Conservation (phyloP, 2,888 invertebrate genomes). For the Mellilla xanthometata region DNA sequence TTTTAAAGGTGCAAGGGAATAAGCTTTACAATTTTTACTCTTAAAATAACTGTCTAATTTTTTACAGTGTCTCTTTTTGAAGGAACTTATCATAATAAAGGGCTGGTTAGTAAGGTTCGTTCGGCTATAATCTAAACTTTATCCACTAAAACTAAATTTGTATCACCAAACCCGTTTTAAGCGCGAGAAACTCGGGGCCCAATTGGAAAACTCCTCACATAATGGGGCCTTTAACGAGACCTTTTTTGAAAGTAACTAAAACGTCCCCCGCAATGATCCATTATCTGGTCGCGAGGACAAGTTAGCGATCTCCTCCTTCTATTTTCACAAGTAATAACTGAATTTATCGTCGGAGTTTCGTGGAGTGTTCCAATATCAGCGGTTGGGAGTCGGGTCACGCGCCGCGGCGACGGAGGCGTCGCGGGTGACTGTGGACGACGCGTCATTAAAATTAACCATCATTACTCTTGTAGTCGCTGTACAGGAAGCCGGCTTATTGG, state of each 20-base stretch:
- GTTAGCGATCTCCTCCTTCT: conserved; percentile 81
- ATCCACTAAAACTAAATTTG: conserved; percentile 50
- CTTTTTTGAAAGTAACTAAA: conserved; percentile 76
- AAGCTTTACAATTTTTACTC: too few relatives aligned
- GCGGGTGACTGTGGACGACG: conserved; percentile 65
- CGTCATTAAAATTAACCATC: conserved; percentile 82
- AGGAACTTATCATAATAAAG: conserved; percentile 21
- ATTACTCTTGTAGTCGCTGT: conserved; percentile 77
- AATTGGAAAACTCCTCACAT: conserved; percentile 75
- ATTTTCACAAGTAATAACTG: conserved; percentile 83
- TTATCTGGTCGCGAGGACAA: conserved; percentile 80
- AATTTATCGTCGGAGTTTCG: conserved; percentile 81
- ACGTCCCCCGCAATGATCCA: conserved; percentile 78
- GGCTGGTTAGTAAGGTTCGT: conserved; percentile 31
- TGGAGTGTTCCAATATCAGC: conserved; percentile 72
- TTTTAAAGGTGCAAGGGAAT: too few relatives aligned
- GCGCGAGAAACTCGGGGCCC: conserved; percentile 57
- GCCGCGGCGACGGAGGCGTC: conserved; percentile 44
- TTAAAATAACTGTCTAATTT: not conserved
- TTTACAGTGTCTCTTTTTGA: not conserved
- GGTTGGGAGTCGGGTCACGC: conserved; percentile 69
- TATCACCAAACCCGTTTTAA: conserved; percentile 59
- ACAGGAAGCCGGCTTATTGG: conserved; percentile 72
- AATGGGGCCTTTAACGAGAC: conserved; percentile 74
- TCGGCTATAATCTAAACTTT: conserved; percentile 57